Evolutionary conservation across 2,113 vertebrate genomes (phyloP), one percentile per base, ranked within the genome.

Genomic region (Sapayoa aenigma): DNA sequence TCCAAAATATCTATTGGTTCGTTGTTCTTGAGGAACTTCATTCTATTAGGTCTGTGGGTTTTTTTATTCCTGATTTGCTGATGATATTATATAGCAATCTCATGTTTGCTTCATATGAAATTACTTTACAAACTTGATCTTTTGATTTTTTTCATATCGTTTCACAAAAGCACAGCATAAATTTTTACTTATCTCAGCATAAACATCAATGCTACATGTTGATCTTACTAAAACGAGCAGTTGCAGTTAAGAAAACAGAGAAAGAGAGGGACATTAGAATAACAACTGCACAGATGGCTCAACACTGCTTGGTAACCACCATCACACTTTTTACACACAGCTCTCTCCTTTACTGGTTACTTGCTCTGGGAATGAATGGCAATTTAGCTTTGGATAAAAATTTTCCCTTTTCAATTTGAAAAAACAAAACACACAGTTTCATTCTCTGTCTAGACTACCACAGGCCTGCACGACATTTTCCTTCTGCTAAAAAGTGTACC

Each of bases 121-220:
- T 56, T 47, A 56, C 37, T 86, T 88, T 63, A 50, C 18, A 39
- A 13, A 62, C 42, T 67, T 58, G 16, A 18, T 74, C 53, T 80
- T 90, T 52, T 65, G 59, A 37, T 56, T 75, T 94, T 90, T 90
- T 60, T 77, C 63, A 63, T 55, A 56, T 63, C 5, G 35, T 77
- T 93, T 88, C 80, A 67, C 33, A 78, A 84, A 96, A 77, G 7
- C 39, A 55, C 21, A 67, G 33, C 37, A 63, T 3, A 86, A 66
- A 60, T 67, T 93, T 94, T 93, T 77, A 80, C 63, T 92, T 83
- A 59, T 68, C 39, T 89, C 53, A 95, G 68, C 75, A 88, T 37
- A 93, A 93, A 77, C 1, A 1, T 62, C 72, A 83, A 19, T 42
- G 23, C 17, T 69, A 15, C 21, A 31, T 74, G 65, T 78, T 94